Conservation (phyloP, 2,113 vertebrate species). For the Tragelaphus strepsiceros region DNA sequence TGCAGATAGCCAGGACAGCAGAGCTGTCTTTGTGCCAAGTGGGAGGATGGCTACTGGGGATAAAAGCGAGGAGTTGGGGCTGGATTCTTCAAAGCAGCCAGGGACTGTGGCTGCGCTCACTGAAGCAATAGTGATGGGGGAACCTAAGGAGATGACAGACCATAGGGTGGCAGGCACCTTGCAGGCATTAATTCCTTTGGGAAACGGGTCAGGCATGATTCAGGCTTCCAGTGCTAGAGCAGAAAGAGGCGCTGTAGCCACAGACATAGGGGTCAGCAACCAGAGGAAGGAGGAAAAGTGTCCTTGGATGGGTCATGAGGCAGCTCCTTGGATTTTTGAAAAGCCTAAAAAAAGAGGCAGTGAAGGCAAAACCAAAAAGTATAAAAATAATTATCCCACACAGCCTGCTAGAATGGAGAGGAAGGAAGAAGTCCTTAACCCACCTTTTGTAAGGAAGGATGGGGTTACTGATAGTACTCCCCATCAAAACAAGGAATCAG, state of each 20-base stretch:
- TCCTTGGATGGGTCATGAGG: background rate
- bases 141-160: rapidly evolving
- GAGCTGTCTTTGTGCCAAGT: background rate
- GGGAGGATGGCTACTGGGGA: background rate
- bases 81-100: background rate
- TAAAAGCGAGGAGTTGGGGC: background rate
- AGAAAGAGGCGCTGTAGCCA: rapidly evolving
- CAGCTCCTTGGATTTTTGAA: background rate
- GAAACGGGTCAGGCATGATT: background rate
- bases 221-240: background rate
- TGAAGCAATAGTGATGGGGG: rapidly evolving
- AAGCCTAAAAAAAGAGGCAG: constrained; percentile 75
- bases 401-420: background rate
- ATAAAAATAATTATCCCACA: constrained; percentile 16
- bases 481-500: background rate
- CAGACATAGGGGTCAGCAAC: rapidly evolving
- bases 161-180: background rate
- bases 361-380: constrained; percentile 71
- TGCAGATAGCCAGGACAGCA: background rate
- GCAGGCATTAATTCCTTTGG: background rate
- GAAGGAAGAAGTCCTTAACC: background rate
- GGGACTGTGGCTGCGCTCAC: rapidly evolving
- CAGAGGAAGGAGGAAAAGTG: constrained; percentile 3
- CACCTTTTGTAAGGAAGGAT: background rate
- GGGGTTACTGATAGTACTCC: background rate